A percentile compares a stretch with the other conserved stretches of the same genome.
phyloP scores from a whole-genome alignment of 2,888 invertebrate species.

The Lomographa bimaculata region DNA sequence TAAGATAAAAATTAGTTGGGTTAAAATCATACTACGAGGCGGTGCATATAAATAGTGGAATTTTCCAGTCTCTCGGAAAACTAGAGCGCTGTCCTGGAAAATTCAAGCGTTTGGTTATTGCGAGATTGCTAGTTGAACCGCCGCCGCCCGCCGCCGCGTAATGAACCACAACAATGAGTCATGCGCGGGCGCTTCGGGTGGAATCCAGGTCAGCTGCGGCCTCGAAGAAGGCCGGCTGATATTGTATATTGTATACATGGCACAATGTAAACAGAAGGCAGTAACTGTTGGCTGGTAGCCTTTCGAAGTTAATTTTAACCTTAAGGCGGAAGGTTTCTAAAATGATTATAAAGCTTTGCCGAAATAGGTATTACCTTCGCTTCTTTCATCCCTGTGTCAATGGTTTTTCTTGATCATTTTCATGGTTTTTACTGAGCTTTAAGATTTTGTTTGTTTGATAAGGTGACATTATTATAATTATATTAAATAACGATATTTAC shows the following conservation, averaged over 20 bases:
- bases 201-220: constrained; percentile 70
- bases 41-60: no score
- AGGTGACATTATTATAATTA: no score
- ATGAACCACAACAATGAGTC: constrained; percentile 67
- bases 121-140: constrained; percentile 25
- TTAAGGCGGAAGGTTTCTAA: no score
- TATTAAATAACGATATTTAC: no score
- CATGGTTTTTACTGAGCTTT: no score
- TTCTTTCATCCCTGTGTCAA: no score
- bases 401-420: no score
- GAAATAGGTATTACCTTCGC: no score
- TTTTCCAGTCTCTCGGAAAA: background rate
- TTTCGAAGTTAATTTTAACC: constrained; percentile 1
- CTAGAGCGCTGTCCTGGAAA: constrained; percentile 3
- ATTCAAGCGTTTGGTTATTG: constrained; percentile 1
- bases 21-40: no score
- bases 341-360: no score
- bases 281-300: constrained; percentile 9
- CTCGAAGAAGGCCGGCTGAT: constrained; percentile 63
- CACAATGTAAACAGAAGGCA: constrained; percentile 23
- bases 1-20: no score
- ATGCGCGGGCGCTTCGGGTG: constrained; percentile 48
- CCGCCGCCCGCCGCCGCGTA: constrained; percentile 15
- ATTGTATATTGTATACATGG: constrained; percentile 4
- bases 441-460: no score